Base-by-base conservation (phyloP, 2,797 vertebrate genomes). In the Eulemur coronatus region DNA sequence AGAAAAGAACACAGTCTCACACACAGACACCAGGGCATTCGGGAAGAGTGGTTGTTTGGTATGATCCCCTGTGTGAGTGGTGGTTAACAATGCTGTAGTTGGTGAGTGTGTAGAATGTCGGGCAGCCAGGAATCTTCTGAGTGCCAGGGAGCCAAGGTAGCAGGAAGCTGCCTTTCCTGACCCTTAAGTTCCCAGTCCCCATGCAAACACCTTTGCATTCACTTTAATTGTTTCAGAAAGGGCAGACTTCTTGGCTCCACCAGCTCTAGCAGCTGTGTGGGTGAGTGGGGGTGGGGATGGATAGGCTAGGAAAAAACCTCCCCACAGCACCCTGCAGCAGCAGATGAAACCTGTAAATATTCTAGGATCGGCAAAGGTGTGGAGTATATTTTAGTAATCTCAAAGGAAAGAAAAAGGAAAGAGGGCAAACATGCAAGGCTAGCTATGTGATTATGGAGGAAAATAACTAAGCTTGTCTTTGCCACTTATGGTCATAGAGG, bases 201-300 rank as follows among this genome's bases (percentile, higher is more conserved):
- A 35, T 48, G 80, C 43, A 96, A 91, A 96, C 70, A 72, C 76
- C 55, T 96, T 90, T 15, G 33, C 35, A 38, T 65, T 90, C 67
- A 17, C 67, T 88, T 73, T 79, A 82, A 89, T 76, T 95, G 22
- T 97, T 97, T 94, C 70, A 50, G 57, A 96, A 95, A 72, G 8
- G 43, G 48, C 15, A 81, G 91, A 85, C 84, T 87, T 95, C 35
- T 12, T 0, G 78, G 65, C 79, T 95, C 92, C 75, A 52, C 26
- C 55, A 46, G 48, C 87, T 78, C 15, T n/a, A 61, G 59, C 75
- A 69, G 70, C 70, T 80, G 63, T 65, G 69, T 81, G 57, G 48
- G 26, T 67, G 59, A 79, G 33, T 38, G 35, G 2, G 55, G 28
- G 59, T 35, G 22, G 75, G 38, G 33, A 22, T 43, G 55, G 48